A percentile compares a stretch with the other conserved stretches of the same genome.
Evolutionary conservation across 2,888 invertebrate species (phyloP).

Genomic region (Hypolimnas misippus): DNA sequence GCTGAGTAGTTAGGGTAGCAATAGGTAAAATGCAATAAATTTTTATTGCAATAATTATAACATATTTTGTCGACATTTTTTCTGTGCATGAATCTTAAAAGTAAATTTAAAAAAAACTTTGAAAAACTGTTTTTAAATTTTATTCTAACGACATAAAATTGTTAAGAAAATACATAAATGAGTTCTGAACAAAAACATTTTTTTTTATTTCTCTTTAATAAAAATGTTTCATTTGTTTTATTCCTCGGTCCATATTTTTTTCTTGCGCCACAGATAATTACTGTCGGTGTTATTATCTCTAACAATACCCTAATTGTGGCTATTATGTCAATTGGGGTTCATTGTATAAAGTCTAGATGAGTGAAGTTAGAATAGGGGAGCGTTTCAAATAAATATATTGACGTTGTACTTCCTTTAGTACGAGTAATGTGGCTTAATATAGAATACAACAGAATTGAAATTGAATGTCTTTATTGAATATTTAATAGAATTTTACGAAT

Average conservation of each 20-base stretch:
- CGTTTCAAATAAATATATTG: conserved; percentile 18
- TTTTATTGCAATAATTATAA: too few species aligned
- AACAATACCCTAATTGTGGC: conserved; percentile 28
- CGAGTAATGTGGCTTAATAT: not conserved
- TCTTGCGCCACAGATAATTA: conserved; percentile 12
- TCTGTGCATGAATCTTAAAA: too few species aligned
- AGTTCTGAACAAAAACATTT: too few species aligned
- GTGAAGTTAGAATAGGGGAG: conserved; percentile 23
- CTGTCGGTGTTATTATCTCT: conserved; percentile 20
- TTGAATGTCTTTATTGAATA: too few species aligned
- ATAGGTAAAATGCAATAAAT: too few species aligned
- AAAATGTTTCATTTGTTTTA: not conserved
- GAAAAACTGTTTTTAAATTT: too few species aligned
- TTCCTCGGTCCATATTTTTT: not conserved
- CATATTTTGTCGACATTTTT: too few species aligned
- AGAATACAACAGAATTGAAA: not conserved
- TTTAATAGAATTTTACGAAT: too few species aligned
- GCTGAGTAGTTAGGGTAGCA: too few species aligned
- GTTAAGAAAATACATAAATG: too few species aligned
- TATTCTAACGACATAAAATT: too few species aligned
- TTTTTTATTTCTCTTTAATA: not conserved
- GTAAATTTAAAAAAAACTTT: too few species aligned
- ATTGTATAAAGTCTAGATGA: conserved; percentile 21
- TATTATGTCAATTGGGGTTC: conserved; percentile 31
- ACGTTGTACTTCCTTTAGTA: not conserved